Evolutionary conservation across 2,797 vertebrate genomes (phyloP).

Genomic region (Benthosema pterotum): DNA sequence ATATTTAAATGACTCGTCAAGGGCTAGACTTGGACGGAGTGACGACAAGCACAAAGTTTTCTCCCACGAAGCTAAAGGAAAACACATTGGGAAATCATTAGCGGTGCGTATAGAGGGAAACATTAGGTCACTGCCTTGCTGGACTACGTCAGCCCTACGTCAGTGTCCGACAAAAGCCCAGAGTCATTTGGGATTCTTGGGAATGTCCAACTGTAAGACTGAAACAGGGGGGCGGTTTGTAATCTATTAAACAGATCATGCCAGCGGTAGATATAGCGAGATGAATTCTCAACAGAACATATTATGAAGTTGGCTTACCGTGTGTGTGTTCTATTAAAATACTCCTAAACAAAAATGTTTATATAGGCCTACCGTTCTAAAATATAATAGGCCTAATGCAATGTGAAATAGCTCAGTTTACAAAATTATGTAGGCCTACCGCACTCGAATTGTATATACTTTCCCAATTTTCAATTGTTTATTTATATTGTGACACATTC

Average conservation of each 20-base stretch:
- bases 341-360: too few species aligned
- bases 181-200: conserved; percentile 21
- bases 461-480: too few species aligned
- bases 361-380: too few species aligned
- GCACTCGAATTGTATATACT: too few species aligned
- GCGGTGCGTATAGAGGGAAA: conserved; percentile 39
- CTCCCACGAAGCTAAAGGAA: not conserved
- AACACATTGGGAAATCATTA: conserved; percentile 7
- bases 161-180: conserved; percentile 48
- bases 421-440: too few species aligned
- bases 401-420: too few species aligned
- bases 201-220: conserved; percentile 36
- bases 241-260: not conserved
- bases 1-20: not conserved
- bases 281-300: too few species aligned
- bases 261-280: not conserved
- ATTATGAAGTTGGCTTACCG: too few species aligned
- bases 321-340: too few species aligned
- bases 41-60: not conserved
- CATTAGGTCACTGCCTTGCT: conserved; percentile 59
- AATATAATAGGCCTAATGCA: too few species aligned
- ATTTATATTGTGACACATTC: too few species aligned
- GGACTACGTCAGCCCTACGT: conserved; percentile 73
- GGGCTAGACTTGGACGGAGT: not conserved
- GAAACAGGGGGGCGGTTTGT: not conserved